Conservation (phyloP, 2,888 invertebrate genomes). For the Byasa hedistus region DNA sequence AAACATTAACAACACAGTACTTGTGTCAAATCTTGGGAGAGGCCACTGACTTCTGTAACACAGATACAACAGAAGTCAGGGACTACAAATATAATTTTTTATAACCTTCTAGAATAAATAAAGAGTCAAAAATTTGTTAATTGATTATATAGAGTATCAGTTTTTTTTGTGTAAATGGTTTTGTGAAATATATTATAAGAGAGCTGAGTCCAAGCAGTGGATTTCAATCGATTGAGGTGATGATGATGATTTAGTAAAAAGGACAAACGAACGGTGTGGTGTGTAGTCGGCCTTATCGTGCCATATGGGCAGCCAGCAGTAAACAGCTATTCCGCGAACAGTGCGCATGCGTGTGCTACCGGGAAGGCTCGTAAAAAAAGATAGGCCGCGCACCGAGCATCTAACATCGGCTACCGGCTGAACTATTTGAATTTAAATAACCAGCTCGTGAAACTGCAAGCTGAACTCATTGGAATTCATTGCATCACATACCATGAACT, state of each 20-base stretch:
- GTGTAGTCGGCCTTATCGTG: constrained; percentile 36
- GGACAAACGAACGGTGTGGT: constrained; percentile 38
- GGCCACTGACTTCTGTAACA: too few relatives aligned
- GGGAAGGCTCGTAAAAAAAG: constrained; percentile 47
- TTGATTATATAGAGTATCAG: too few relatives aligned
- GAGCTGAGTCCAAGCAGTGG: too few relatives aligned
- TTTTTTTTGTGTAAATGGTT: too few relatives aligned
- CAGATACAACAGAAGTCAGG: too few relatives aligned
- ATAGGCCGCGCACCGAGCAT: constrained; percentile 16
- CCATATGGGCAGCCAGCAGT: constrained; percentile 46
- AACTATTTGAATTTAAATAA: constrained; percentile 37
- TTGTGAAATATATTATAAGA: too few relatives aligned
- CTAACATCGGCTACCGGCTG: constrained; percentile 28
- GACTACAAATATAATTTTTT: too few relatives aligned
- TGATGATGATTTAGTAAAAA: constrained; percentile 21
- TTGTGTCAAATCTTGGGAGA: too few relatives aligned
- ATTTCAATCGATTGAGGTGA: too few relatives aligned
- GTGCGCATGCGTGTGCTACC: constrained; percentile 43
- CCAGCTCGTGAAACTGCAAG: constrained; percentile 20
- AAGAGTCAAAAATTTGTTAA: too few relatives aligned
- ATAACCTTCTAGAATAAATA: too few relatives aligned
- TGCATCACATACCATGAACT: constrained; percentile 1
- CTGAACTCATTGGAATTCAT: constrained; percentile 17
- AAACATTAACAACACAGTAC: too few relatives aligned
- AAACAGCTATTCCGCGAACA: constrained; percentile 52